Conservation (phyloP, 2,113 vertebrate species). For the Pongo abelii region DNA sequence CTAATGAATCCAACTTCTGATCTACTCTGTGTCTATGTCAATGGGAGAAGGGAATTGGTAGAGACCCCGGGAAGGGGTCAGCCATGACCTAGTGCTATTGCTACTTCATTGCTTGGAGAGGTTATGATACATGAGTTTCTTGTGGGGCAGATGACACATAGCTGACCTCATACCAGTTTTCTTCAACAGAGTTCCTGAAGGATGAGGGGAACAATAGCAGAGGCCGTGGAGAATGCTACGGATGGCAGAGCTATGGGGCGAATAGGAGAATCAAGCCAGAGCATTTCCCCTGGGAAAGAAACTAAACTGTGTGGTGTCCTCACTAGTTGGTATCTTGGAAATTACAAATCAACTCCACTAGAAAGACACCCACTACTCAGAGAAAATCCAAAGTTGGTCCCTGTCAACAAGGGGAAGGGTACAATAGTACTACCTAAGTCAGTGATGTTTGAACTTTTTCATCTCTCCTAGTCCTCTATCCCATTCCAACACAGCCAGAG, state of each 20-base stretch:
- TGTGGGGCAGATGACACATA: neutral
- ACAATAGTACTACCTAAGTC: fast-evolving
- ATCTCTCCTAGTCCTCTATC: neutral
- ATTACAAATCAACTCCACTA: neutral
- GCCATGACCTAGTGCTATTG: neutral
- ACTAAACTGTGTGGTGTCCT: neutral
- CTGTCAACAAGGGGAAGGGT: too few species aligned
- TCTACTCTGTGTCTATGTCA: neutral
- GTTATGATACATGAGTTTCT: neutral
- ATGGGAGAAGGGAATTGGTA: neutral
- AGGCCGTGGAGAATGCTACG: neutral
- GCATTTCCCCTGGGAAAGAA: neutral
- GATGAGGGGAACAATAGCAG: neutral
- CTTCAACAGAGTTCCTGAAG: neutral
- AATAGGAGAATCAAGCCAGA: neutral
- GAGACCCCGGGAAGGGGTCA: neutral
- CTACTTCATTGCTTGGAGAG: neutral
- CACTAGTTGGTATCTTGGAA: neutral
- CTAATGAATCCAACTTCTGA: neutral
- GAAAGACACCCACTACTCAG: neutral
- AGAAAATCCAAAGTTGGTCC: neutral
- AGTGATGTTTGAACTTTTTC: neutral
- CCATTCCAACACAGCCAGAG: neutral
- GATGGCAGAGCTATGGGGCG: neutral
- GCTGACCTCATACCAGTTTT: neutral